phyloP scores from a whole-genome alignment of 2,113 vertebrate genomes.

The Pangasianodon hypophthalmus region DNA sequence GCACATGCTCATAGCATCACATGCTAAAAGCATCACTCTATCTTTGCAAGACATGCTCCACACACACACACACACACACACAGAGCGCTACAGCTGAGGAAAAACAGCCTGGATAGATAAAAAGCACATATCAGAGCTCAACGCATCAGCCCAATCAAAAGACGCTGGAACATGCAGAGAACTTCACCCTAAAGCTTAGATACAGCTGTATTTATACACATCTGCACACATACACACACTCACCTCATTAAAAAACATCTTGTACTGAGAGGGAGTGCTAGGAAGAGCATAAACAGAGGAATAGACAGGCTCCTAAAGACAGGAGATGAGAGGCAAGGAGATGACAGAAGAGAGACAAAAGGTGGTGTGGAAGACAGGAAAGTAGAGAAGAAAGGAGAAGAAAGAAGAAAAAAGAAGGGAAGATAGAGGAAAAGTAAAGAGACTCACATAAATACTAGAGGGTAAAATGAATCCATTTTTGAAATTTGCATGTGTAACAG shows the following conservation, averaged over 20 bases:
- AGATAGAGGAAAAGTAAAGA: not conserved
- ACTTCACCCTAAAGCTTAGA: not conserved
- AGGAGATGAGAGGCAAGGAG: slow-evolving; percentile 14
- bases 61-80: not conserved
- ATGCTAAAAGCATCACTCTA: not conserved
- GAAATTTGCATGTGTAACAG: not conserved
- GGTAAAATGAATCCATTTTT: not conserved
- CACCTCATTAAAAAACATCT: slow-evolving; percentile 76
- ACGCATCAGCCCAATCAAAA: not conserved
- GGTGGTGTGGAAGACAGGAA: not conserved
- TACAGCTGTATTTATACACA: not conserved
- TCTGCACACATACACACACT: not conserved
- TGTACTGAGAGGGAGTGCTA: slow-evolving; percentile 70
- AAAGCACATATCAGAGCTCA: not conserved
- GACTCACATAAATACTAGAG: not conserved
- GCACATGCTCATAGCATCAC: not conserved
- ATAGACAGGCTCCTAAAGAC: slow-evolving; percentile 77
- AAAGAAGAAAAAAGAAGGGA: not conserved
- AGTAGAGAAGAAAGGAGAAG: not conserved
- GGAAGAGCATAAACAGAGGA: slow-evolving; percentile 71
- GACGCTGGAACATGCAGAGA: not conserved
- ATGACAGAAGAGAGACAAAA: not conserved
- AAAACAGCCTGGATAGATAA: not conserved
- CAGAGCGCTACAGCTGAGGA: not conserved
- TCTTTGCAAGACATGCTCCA: not conserved